Evolutionary conservation across 2,113 vertebrate genomes (phyloP), one percentile per base, ranked within the genome.

Genomic region (Cochlearius cochlearius): DNA sequence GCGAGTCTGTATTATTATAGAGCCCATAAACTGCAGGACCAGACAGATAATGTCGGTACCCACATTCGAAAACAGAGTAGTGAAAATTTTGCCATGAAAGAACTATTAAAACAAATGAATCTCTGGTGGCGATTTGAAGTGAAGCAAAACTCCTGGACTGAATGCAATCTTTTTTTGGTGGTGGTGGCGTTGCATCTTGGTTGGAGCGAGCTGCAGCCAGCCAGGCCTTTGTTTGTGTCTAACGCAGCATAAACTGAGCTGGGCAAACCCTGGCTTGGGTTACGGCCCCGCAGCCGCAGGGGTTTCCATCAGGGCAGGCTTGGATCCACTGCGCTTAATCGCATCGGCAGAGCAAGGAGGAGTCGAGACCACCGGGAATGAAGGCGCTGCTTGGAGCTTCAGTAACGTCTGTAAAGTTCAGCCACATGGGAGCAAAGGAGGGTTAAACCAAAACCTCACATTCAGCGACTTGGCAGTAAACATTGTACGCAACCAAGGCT

Each of bases 221-320:
- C 29, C 2, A 67, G 67, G 27, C 25, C 29, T 84, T 74, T 47
- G 53, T 32, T 83, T 20, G n/a, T 11, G 29, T 38, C 71, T 15
- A 71, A 50, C 1, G 9, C 39, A 63, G 64, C 66, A 60, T 12
- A 68, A 84, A 75, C n/a, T 4, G 36, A 89, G 56, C 56, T 45
- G 73, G 62, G 66, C 53, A 71, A 87, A 45, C 26, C 50, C 38
- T 34, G 50, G 7, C 56, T 67, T 45, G 52, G 22, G 43, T 27
- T 74, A 67, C 0, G 0, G 30, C 43, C 43, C 68, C 0, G 0
- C 50, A 63, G 75, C 39, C 9, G 0, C 41, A 45, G 47, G 25
- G 63, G 59, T 69, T 92, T 89, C 77, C 38, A 82, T 9, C 43
- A 67, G 38, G 68, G 38, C 21, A 55, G 86, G 18, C 55, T 56